A percentile compares a stretch with the other conserved stretches of the same genome.
These are phyloP conservation scores for Pangasius larnaudii DNA, from an alignment of 2,797 vertebrate species.

Conservation along the genomic window DNA sequence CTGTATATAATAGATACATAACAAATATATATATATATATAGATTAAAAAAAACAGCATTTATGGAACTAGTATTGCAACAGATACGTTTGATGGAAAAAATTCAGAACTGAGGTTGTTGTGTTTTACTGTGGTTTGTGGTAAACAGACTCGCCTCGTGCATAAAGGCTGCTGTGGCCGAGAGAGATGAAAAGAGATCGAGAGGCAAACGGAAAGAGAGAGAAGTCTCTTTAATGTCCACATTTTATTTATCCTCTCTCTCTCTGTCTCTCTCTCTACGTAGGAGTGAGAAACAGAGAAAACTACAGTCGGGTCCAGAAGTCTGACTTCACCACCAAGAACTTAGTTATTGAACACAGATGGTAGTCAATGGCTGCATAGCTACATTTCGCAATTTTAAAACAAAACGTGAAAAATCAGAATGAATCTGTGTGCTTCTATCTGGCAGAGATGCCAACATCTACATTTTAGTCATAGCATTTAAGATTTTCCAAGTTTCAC, in stretches of 20 bases:
- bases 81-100: slow-evolving; percentile 57
- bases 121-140: slow-evolving; percentile 67
- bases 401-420: neutral
- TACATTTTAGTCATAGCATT: too few species aligned
- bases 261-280: neutral
- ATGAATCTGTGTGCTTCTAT: neutral
- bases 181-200: neutral
- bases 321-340: neutral
- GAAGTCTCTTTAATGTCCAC: neutral
- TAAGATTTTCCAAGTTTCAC: neutral
- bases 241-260: neutral
- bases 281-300: neutral
- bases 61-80: slow-evolving; percentile 62
- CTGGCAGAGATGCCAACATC: neutral
- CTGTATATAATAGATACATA: slow-evolving; percentile 63
- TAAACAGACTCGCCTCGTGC: slow-evolving; percentile 22
- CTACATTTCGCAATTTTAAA: neutral
- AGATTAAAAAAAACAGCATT: slow-evolving; percentile 49
- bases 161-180: neutral
- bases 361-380: neutral
- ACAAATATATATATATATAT: neutral
- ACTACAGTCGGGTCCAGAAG: neutral
- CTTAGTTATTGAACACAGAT: neutral
- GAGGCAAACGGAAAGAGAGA: neutral
- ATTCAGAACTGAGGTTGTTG: slow-evolving; percentile 73